These are phyloP conservation scores for Aphelenchoides fujianensis DNA, from an alignment of 1,140 invertebrate genomes.

Conservation along the genomic window DNA sequence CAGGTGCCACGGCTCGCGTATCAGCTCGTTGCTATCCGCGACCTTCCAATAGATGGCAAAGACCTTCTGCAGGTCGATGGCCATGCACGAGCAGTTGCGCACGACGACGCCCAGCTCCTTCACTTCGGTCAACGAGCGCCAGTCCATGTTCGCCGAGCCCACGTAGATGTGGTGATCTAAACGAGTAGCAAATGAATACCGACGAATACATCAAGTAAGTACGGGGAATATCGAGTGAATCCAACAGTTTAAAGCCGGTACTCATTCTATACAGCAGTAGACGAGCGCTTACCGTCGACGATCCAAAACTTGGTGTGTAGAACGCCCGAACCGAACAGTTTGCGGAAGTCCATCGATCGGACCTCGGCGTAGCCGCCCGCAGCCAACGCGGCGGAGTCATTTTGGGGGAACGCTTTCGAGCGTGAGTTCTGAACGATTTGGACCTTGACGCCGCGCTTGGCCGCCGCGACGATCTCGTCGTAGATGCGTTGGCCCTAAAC, in stretches of 20 bases:
- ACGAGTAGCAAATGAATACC: too few relatives aligned
- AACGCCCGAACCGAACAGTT: conserved; percentile 80
- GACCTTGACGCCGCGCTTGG: conserved; percentile 52
- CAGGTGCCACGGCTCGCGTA: conserved; percentile 76
- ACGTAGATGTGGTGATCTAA: conserved; percentile 66
- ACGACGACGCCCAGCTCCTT: conserved; percentile 85
- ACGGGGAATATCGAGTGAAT: too few relatives aligned
- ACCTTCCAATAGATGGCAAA: conserved; percentile 88
- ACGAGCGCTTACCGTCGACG: conserved; percentile 72
- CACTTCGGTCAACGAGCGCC: conserved; percentile 89
- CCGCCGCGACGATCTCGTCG: conserved; percentile 41
- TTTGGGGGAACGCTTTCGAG: conserved; percentile 39
- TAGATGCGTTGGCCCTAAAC: conserved; percentile 49
- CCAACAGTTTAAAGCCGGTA: too few relatives aligned
- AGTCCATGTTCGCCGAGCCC: conserved; percentile 73
- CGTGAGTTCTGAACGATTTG: conserved; percentile 49
- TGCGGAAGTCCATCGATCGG: conserved; percentile 73
- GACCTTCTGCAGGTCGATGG: conserved; percentile 82
- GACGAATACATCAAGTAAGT: too few relatives aligned
- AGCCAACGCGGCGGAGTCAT: conserved; percentile 37
- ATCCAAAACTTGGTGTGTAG: conserved; percentile 90
- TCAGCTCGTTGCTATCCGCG: conserved; percentile 67
- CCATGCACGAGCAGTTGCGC: conserved; percentile 78
- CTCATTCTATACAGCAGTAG: too few relatives aligned
- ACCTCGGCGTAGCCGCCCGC: conserved; percentile 29